phyloP scores from a whole-genome alignment of 2,797 vertebrate species.

The Melanotaenia nigrans region DNA sequence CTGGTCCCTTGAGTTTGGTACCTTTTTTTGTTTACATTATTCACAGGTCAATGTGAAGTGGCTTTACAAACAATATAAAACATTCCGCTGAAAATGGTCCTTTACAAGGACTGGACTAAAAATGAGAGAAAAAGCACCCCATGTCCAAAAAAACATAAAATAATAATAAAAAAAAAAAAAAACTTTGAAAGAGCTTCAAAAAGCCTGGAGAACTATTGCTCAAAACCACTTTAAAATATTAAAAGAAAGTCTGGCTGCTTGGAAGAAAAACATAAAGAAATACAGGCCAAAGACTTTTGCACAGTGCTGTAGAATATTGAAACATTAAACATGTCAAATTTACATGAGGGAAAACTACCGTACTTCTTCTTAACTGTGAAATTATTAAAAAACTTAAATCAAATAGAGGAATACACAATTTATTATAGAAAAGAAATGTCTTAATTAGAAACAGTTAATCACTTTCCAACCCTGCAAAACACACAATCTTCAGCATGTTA shows the following conservation, averaged over 20 bases:
- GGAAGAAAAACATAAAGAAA: neutral
- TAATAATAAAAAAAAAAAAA: too few relatives aligned
- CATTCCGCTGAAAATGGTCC: neutral
- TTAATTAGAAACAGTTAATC: neutral
- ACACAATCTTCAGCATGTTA: neutral
- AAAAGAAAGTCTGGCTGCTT: neutral
- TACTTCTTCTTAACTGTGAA: neutral
- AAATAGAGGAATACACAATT: neutral
- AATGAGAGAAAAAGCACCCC: neutral
- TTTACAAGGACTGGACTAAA: neutral
- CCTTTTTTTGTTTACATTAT: neutral
- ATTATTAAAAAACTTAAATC: neutral
- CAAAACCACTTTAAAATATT: neutral
- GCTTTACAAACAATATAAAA: neutral
- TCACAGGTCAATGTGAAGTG: neutral
- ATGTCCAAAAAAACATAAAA: neutral
- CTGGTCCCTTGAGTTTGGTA: neutral
- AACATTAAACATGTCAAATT: neutral
- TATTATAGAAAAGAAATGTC: neutral
- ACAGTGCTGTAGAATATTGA: neutral
- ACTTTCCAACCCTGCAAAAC: neutral
- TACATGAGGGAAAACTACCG: neutral
- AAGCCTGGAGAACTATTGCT: neutral
- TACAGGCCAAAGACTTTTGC: neutral
- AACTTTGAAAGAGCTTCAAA: neutral